These are phyloP conservation scores for Cinara cedri DNA, from an alignment of 2,888 invertebrate genomes.

Conservation along the genomic window DNA sequence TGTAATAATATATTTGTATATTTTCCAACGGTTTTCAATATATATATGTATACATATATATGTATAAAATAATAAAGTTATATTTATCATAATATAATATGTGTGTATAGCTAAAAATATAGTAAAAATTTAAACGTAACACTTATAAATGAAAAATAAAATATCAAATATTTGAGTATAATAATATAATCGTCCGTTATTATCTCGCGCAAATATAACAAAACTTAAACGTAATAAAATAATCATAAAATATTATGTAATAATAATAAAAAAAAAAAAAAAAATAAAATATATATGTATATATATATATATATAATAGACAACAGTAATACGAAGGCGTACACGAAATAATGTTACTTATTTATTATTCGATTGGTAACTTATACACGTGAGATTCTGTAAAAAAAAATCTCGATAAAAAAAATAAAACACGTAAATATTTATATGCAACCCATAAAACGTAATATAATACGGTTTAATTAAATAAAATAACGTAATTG, in stretches of 20 bases:
- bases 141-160: slow-evolving; percentile 42
- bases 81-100: too few relatives aligned
- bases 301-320: slow-evolving; percentile 35
- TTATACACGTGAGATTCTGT: slow-evolving; percentile 39
- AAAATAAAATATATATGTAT: slow-evolving; percentile 11
- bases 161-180: slow-evolving; percentile 37
- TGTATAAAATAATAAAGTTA: not conserved
- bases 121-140: slow-evolving; percentile 55
- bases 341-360: slow-evolving; percentile 34
- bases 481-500: slow-evolving; percentile 14
- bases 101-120: slow-evolving; percentile 30
- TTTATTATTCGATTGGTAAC: slow-evolving; percentile 35
- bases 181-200: too few relatives aligned
- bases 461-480: not conserved
- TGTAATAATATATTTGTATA: slow-evolving; percentile 27
- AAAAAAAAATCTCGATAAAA: slow-evolving; percentile 16
- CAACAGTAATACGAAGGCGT: slow-evolving; percentile 52
- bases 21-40: slow-evolving; percentile 37
- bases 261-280: slow-evolving; percentile 23
- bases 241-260: slow-evolving; percentile 36
- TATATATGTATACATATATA: slow-evolving; percentile 1
- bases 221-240: slow-evolving; percentile 42
- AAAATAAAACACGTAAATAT: not conserved
- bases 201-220: slow-evolving; percentile 44
- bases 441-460: not conserved